Evolutionary conservation across 92 coral and sea anemone genomes (phyloP).

Genomic region (Zoanthus gigantus): DNA sequence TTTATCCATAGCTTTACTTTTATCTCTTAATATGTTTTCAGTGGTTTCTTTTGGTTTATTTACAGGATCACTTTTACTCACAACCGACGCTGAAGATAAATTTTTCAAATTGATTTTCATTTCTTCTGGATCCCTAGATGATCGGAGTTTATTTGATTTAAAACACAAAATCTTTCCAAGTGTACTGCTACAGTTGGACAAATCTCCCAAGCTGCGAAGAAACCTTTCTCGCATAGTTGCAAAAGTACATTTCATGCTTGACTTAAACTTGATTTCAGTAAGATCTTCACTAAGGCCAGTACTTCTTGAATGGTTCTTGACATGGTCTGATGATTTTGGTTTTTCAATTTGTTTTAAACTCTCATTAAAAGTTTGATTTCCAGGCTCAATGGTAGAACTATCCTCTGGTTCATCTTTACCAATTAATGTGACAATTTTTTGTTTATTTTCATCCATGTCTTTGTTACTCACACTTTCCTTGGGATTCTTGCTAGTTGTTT

Average conservation of each 20-base stretch:
- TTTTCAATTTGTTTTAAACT: neutral
- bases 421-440: constrained; percentile 77
- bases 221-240: constrained; percentile 62
- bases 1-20: constrained; percentile 27
- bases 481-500: neutral
- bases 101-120: neutral
- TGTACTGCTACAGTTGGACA: constrained; percentile 65
- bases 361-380: neutral
- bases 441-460: constrained; percentile 32
- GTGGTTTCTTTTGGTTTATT: constrained; percentile 4
- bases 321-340: neutral
- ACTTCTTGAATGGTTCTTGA: neutral
- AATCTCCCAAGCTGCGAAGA: constrained; percentile 62
- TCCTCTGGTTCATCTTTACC: constrained; percentile 75
- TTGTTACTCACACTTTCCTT: neutral
- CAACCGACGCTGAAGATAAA: neutral
- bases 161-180: constrained; percentile 66
- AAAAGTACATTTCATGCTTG: constrained; percentile 47
- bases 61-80: constrained; percentile 42
- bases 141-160: constrained; percentile 40
- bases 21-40: constrained; percentile 28
- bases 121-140: constrained; percentile 14
- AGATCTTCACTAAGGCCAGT: neutral
- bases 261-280: constrained; percentile 6
- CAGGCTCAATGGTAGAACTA: constrained; percentile 15